Conservation (phyloP, 2,113 vertebrate species). For the Eidolon helvum region DNA sequence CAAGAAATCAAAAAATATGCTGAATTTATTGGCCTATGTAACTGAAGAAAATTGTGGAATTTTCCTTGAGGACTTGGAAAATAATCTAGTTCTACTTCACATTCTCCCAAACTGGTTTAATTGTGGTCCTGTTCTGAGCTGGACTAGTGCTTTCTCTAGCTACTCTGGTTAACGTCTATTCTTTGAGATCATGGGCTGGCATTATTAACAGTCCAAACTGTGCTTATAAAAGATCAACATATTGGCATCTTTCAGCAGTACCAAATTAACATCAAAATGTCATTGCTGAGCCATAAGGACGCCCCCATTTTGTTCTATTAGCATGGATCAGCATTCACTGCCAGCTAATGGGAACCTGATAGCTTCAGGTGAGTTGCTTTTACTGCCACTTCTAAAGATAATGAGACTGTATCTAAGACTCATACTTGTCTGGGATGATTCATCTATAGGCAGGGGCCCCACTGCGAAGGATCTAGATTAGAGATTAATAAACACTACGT, state of each 20-base stretch:
- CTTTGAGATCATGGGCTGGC: not conserved
- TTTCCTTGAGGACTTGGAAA: not conserved
- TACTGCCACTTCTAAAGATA: slow-evolving; percentile 18
- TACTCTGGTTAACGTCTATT: not conserved
- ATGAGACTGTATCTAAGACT: not conserved
- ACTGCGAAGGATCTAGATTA: not conserved
- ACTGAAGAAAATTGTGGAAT: not conserved
- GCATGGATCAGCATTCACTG: not conserved
- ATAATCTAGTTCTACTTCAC: not conserved
- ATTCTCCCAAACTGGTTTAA: not conserved
- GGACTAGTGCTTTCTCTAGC: not conserved
- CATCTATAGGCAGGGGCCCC: slow-evolving; percentile 1
- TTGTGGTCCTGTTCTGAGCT: not conserved
- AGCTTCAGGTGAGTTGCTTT: not conserved
- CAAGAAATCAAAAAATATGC: not conserved
- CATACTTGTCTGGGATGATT: slow-evolving; percentile 43
- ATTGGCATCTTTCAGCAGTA: not conserved
- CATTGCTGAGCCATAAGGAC: not conserved
- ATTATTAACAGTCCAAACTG: not conserved
- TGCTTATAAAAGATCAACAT: not conserved
- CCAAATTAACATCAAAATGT: not conserved
- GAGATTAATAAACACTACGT: not conserved
- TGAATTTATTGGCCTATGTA: not conserved
- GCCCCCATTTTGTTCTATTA: not conserved
- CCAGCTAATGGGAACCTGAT: not conserved